Conservation (phyloP, 2,888 invertebrate species). For the Leucania comma region DNA sequence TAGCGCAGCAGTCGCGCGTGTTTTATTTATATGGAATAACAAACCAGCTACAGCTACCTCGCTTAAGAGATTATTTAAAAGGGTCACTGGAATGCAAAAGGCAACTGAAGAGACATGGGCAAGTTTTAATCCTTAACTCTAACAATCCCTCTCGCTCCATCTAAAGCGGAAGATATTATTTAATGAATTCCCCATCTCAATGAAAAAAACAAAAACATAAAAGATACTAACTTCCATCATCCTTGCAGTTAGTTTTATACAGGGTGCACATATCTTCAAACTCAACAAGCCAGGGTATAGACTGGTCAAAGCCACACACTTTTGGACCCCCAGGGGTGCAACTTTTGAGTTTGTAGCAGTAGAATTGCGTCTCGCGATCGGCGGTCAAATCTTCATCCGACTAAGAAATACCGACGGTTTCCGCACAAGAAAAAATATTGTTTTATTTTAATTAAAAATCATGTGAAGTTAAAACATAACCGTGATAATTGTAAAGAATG, state of each 20-base stretch:
- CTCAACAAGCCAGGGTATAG: conserved; percentile 61
- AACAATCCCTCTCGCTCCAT: no score
- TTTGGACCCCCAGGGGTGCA: conserved; percentile 64
- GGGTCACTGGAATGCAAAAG: no score
- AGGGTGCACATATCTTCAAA: conserved; percentile 75
- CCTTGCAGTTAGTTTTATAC: conserved; percentile 72
- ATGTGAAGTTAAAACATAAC: no score
- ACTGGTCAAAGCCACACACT: conserved; percentile 74
- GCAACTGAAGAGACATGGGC: no score
- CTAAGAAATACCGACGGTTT: conserved; percentile 19
- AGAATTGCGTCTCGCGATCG: conserved; percentile 40
- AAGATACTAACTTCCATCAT: conserved; percentile 70
- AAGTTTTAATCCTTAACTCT: no score
- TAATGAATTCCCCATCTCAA: no score
- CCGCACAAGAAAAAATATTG: neutral
- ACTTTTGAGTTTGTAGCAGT: conserved; percentile 65
- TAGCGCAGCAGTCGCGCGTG: no score
- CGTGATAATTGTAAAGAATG: no score
- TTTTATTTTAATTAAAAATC: neutral
- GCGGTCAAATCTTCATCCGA: neutral
- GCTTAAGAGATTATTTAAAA: no score
- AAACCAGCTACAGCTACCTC: neutral
- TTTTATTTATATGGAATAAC: no score
- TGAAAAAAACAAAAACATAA: conserved; percentile 6
- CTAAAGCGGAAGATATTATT: no score